These are phyloP conservation scores for Asobara japonica DNA, from an alignment of 1,140 invertebrate genomes.

Conservation along the genomic window DNA sequence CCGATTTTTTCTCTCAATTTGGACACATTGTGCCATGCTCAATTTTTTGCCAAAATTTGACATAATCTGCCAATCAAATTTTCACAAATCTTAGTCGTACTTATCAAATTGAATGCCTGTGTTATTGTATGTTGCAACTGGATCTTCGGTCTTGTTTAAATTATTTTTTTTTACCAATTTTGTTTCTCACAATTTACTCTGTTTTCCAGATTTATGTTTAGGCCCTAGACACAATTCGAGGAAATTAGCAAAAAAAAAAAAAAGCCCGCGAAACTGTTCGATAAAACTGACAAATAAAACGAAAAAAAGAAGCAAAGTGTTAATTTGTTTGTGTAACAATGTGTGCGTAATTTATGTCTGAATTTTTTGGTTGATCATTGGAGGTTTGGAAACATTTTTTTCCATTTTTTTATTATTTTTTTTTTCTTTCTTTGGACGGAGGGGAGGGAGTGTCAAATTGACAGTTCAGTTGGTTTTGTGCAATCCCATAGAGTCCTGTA, in stretches of 20 bases:
- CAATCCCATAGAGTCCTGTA: slow-evolving; percentile 61
- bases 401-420: slow-evolving; percentile 2
- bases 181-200: slow-evolving; percentile 19
- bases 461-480: slow-evolving; percentile 58
- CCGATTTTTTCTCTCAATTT: no score
- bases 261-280: slow-evolving; percentile 52
- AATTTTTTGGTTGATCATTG: neutral
- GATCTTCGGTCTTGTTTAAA: slow-evolving; percentile 37
- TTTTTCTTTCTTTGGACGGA: slow-evolving; percentile 38
- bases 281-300: slow-evolving; percentile 48
- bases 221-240: slow-evolving; percentile 45
- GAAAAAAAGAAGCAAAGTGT: slow-evolving; percentile 7
- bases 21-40: no score
- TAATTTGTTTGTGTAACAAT: slow-evolving; percentile 18
- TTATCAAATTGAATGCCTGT: neutral
- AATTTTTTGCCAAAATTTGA: no score
- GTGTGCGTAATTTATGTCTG: slow-evolving; percentile 44
- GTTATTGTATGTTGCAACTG: neutral
- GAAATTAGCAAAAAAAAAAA: slow-evolving; percentile 36
- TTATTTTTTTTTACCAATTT: slow-evolving; percentile 32
- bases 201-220: slow-evolving; percentile 68
- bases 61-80: no score
- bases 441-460: slow-evolving; percentile 53
- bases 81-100: no score
- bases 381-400: neutral